A percentile compares a stretch with the other conserved stretches of the same genome.
Evolutionary conservation across 1,140 invertebrate genomes (phyloP).

Genomic region (Agraylea sexmaculata): DNA sequence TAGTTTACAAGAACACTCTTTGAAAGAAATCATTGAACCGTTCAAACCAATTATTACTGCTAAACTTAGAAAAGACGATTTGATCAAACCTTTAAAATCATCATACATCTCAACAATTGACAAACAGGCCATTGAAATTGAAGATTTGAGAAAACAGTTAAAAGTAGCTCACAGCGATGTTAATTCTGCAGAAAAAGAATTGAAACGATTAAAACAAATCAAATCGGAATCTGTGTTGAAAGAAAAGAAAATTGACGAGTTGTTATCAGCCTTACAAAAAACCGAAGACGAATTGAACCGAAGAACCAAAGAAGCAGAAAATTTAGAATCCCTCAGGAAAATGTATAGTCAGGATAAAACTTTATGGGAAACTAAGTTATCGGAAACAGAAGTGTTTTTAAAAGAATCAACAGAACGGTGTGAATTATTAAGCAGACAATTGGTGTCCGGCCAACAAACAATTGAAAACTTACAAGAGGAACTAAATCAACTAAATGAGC

Average conservation of each 20-base stretch:
- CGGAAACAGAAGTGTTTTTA: constrained; percentile 47
- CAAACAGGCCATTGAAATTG: constrained; percentile 55
- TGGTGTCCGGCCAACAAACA: constrained; percentile 47
- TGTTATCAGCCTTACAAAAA: constrained; percentile 52
- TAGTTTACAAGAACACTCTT: constrained; percentile 30
- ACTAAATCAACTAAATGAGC: constrained; percentile 42
- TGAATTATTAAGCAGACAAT: constrained; percentile 46
- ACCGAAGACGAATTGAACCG: constrained; percentile 58
- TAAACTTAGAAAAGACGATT: constrained; percentile 36
- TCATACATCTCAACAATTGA: constrained; percentile 45
- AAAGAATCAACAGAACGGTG: constrained; percentile 50
- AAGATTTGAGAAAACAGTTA: constrained; percentile 46
- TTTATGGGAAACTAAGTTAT: constrained; percentile 49
- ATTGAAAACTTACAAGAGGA: constrained; percentile 45
- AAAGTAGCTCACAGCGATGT: constrained; percentile 34
- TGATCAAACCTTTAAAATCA: constrained; percentile 35
- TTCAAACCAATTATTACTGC: constrained; percentile 23
- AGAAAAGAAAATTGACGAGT: constrained; percentile 61
- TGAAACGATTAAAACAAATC: constrained; percentile 54
- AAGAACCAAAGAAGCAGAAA: constrained; percentile 55
- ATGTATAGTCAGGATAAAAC: constrained; percentile 50
- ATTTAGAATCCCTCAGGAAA: constrained; percentile 48
- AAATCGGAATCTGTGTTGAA: constrained; percentile 48
- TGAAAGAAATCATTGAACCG: constrained; percentile 25
- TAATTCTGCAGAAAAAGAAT: constrained; percentile 49